phyloP scores from a whole-genome alignment of 2,113 vertebrate species.

The Fulica atra region DNA sequence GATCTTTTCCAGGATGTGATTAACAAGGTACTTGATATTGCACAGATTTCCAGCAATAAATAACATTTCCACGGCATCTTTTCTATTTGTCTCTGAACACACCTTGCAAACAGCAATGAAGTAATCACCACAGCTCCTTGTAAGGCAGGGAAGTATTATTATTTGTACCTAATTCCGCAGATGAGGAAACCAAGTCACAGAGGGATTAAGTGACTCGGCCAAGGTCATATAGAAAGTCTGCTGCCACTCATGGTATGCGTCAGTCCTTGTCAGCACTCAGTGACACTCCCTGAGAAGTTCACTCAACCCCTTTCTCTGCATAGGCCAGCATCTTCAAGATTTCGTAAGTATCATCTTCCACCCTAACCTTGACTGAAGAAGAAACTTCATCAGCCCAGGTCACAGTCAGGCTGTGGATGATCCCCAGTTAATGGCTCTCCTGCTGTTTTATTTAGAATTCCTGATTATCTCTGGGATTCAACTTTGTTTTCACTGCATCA shows the following conservation, averaged over 20 bases:
- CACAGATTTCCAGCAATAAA: background rate
- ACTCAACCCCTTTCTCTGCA: slow-evolving; percentile 30
- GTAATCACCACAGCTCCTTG: background rate
- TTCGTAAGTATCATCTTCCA: background rate
- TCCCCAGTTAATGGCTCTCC: background rate
- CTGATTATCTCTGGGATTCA: background rate
- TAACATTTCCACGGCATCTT: background rate
- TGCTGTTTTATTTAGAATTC: background rate
- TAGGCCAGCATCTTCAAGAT: slow-evolving; percentile 5
- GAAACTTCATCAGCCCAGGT: background rate
- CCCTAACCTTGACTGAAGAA: background rate
- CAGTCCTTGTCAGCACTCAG: slow-evolving; percentile 50
- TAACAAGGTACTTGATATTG: background rate
- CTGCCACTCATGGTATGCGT: background rate
- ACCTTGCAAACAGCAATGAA: background rate
- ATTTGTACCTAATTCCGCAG: background rate
- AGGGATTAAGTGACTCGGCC: slow-evolving; percentile 46
- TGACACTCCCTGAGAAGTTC: slow-evolving; percentile 55
- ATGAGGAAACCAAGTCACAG: slow-evolving; percentile 33
- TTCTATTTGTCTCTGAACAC: background rate
- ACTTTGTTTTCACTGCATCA: background rate
- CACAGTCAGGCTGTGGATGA: background rate
- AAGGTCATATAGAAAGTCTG: slow-evolving; percentile 59
- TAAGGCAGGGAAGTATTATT: slow-evolving; percentile 12
- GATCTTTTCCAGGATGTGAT: background rate